Percentiles rank a stretch among this genome's conserved stretches.
Conservation (phyloP, 1,140 invertebrate genomes). For the Drosophila grimshawi region DNA sequence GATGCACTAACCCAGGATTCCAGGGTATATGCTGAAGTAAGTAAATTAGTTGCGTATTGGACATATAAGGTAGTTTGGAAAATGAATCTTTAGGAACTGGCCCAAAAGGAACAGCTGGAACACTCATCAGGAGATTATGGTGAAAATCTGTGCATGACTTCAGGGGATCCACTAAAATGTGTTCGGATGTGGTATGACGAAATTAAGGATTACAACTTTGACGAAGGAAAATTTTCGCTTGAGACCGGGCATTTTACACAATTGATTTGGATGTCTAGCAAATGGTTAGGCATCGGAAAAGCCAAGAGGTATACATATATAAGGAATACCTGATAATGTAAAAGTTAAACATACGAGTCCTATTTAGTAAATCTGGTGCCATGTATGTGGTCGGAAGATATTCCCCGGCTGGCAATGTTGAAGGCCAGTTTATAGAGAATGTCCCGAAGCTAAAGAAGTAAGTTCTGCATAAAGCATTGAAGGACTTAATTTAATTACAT, state of each 20-base stretch:
- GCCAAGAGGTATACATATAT: background rate
- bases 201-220: background rate
- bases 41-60: too few species aligned
- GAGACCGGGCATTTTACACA: background rate
- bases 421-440: slow-evolving; percentile 17
- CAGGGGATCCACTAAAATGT: background rate
- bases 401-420: slow-evolving; percentile 1
- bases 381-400: slow-evolving; percentile 32
- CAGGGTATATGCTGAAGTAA: too few species aligned
- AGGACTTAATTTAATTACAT: too few species aligned
- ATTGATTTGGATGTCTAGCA: slow-evolving; percentile 2
- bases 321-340: background rate
- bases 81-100: background rate
- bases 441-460: background rate
- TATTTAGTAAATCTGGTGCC: background rate
- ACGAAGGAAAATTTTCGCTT: background rate
- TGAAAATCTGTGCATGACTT: background rate
- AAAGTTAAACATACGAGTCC: too few species aligned
- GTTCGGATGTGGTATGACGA: background rate
- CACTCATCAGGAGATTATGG: background rate
- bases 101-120: background rate
- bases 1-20: too few species aligned
- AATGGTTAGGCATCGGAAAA: background rate
- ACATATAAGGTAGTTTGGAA: too few species aligned
- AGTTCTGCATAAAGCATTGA: background rate